Conservation (phyloP, 2,888 invertebrate genomes). For the Nemoura dubitans region DNA sequence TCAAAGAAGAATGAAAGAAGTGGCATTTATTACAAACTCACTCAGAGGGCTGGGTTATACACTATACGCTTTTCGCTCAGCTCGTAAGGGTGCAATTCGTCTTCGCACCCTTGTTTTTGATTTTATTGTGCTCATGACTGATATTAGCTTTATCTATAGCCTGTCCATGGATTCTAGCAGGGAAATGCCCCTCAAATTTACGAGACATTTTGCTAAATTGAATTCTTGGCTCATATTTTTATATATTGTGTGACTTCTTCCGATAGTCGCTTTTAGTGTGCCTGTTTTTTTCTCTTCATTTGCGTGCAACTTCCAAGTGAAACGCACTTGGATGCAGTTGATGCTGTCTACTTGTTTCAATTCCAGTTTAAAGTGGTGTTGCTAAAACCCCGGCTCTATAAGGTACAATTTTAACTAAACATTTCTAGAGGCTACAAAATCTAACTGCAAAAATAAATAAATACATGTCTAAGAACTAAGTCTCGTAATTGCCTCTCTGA, state of each 20-base stretch:
- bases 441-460: too few relatives aligned
- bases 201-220: conserved; percentile 25
- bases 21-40: neutral
- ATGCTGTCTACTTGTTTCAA: too few relatives aligned
- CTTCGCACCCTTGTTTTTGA: conserved; percentile 31
- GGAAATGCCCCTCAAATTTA: neutral
- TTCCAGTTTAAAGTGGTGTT: too few relatives aligned
- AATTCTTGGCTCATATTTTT: conserved; percentile 18
- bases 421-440: too few relatives aligned
- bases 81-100: neutral
- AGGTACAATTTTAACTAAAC: too few relatives aligned
- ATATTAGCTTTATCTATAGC: conserved; percentile 22
- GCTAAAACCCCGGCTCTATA: too few relatives aligned
- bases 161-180: neutral
- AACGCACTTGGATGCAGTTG: too few relatives aligned
- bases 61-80: neutral
- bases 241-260: neutral
- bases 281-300: neutral
- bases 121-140: conserved; percentile 26
- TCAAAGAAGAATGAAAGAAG: neutral
- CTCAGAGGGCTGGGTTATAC: neutral
- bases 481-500: too few relatives aligned
- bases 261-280: neutral
- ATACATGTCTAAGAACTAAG: too few relatives aligned
- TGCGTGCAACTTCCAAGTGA: neutral